A percentile compares a stretch with the other conserved stretches of the same genome.
Conservation (phyloP, 2,113 vertebrate species). For the Notarius lentiginosus region DNA sequence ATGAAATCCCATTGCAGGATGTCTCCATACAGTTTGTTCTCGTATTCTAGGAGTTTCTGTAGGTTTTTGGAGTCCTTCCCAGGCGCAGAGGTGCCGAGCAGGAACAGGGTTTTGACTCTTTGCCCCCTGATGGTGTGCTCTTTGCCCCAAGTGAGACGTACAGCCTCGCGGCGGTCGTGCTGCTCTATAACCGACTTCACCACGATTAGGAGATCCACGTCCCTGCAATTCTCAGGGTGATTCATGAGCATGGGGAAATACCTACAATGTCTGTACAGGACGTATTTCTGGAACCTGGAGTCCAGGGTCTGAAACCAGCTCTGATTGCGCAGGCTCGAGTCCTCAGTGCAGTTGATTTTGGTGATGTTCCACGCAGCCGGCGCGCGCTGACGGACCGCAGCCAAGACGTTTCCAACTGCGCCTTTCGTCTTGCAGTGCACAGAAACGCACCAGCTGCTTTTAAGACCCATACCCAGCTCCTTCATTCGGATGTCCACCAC, state of each 20-base stretch:
- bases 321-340: slow-evolving; percentile 59
- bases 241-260: slow-evolving; percentile 91
- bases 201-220: slow-evolving; percentile 83
- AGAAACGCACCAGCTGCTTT: slow-evolving; percentile 58
- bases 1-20: slow-evolving; percentile 96
- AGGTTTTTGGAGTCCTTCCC: slow-evolving; percentile 83
- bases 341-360: slow-evolving; percentile 68
- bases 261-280: slow-evolving; percentile 89
- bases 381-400: slow-evolving; percentile 31
- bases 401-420: slow-evolving; percentile 20
- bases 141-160: slow-evolving; percentile 91
- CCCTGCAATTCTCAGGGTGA: slow-evolving; percentile 87
- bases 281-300: slow-evolving; percentile 71
- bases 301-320: slow-evolving; percentile 65
- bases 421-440: slow-evolving; percentile 55
- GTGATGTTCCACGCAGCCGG: slow-evolving; percentile 67
- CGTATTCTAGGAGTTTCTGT: slow-evolving; percentile 91
- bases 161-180: slow-evolving; percentile 88
- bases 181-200: slow-evolving; percentile 92
- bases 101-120: slow-evolving; percentile 82
- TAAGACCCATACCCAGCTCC: slow-evolving; percentile 45
- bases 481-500: slow-evolving; percentile 63
- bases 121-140: slow-evolving; percentile 78
- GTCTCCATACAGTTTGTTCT: slow-evolving; percentile 86
- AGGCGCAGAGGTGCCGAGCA: slow-evolving; percentile 83